phyloP scores from a whole-genome alignment of 1,140 invertebrate genomes.

The Drosophila orena region DNA sequence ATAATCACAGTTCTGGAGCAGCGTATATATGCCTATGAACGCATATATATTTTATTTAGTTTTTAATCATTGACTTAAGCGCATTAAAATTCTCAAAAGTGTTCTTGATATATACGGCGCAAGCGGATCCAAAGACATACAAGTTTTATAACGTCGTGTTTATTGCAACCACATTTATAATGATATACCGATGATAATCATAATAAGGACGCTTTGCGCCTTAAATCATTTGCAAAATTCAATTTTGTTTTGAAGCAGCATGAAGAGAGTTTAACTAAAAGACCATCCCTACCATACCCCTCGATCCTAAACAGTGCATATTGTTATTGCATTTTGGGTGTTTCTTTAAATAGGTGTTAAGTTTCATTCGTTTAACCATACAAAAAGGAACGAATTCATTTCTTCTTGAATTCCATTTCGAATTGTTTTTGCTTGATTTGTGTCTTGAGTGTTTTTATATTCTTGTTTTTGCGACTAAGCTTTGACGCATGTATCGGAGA shows the following conservation, averaged over 20 bases:
- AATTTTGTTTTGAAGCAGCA: conserved; percentile 67
- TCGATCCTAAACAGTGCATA: conserved; percentile 39
- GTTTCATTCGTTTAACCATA: conserved; percentile 53
- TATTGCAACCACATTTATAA: conserved; percentile 10
- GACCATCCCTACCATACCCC: conserved; percentile 43
- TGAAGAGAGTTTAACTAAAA: conserved; percentile 53
- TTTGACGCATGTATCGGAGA: conserved; percentile 37
- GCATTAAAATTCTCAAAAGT: conserved; percentile 27
- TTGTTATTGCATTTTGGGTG: conserved; percentile 53
- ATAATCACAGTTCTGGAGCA: conserved; percentile 39
- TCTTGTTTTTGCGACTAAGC: conserved; percentile 20
- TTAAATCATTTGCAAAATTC: conserved; percentile 57
- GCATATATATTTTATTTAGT: conserved; percentile 60
- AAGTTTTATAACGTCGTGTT: conserved; percentile 35
- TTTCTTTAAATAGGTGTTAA: conserved; percentile 59
- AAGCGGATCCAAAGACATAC: conserved; percentile 76
- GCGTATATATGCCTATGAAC: conserved; percentile 20
- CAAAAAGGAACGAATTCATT: conserved; percentile 24
- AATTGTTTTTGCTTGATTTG: conserved; percentile 54
- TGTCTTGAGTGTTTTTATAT: conserved; percentile 41
- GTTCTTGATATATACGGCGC: conserved; percentile 40
- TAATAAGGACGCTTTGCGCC: conserved; percentile 45
- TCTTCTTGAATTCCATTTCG: conserved; percentile 39
- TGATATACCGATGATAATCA: conserved; percentile 23
- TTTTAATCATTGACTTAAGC: conserved; percentile 38